These are phyloP conservation scores for Drosophila kikkawai DNA, from an alignment of 1,140 invertebrate genomes.

Conservation along the genomic window DNA sequence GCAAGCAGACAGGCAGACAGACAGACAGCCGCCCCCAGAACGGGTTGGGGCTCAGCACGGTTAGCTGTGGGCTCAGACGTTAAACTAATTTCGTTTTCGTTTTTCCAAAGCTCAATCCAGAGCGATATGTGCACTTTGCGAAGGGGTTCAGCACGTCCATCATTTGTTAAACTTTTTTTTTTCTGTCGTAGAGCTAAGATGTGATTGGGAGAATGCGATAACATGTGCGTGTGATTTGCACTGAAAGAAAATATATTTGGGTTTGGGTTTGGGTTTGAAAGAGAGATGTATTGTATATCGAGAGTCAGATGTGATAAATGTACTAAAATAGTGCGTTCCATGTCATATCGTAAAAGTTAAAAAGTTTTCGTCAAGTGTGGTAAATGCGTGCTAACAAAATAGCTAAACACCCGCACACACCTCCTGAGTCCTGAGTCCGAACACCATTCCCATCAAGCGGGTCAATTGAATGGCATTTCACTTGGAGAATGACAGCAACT, in stretches of 20 bases:
- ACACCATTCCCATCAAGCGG: conserved; percentile 36
- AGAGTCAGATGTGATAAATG: background rate
- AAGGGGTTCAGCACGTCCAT: conserved; percentile 57
- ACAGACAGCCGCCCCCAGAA: conserved; percentile 8
- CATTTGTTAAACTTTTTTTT: conserved; percentile 65
- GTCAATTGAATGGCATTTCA: conserved; percentile 80
- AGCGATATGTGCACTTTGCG: conserved; percentile 49
- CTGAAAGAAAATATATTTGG: background rate
- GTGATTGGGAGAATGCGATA: conserved; percentile 28
- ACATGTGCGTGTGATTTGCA: conserved; percentile 30
- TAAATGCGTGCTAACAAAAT: conserved; percentile 50
- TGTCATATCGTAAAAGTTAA: no score
- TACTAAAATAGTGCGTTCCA: background rate
- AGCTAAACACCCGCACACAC: conserved; percentile 4
- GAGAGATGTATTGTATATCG: no score
- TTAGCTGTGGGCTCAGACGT: conserved; percentile 55
- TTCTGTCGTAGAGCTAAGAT: conserved; percentile 8
- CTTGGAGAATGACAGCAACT: conserved; percentile 71
- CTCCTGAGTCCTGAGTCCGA: background rate
- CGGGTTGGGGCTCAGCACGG: background rate
- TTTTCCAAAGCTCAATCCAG: conserved; percentile 25
- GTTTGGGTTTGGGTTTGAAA: background rate
- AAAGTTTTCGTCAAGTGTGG: conserved; percentile 4
- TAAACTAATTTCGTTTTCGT: conserved; percentile 77
- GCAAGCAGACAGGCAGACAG: conserved; percentile 66